Percentiles rank a stretch among this genome's conserved stretches.
Conservation (phyloP, 1,140 invertebrate genomes). For the Oncopodura yosiiana region DNA sequence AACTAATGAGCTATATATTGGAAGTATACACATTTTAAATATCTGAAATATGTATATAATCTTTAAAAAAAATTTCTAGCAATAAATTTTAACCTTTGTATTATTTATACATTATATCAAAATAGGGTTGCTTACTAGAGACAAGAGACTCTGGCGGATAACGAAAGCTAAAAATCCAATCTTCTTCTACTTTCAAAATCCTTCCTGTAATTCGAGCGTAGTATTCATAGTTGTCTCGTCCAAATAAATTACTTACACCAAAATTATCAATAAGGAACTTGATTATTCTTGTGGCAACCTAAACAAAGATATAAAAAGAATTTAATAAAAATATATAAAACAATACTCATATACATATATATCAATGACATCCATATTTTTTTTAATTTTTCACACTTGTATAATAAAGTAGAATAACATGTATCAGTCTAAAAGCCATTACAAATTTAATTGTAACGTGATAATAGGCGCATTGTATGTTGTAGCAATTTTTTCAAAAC, state of each 20-base stretch:
- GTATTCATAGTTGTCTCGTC: slow-evolving; percentile 91
- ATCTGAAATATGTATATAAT: too few relatives aligned
- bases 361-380: neutral
- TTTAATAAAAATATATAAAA: neutral
- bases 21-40: too few relatives aligned
- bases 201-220: slow-evolving; percentile 90
- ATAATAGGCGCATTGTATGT: too few relatives aligned
- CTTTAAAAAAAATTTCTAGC: too few relatives aligned
- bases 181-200: slow-evolving; percentile 80
- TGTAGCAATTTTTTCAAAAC: too few relatives aligned
- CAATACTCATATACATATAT: neutral
- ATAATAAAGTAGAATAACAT: neutral
- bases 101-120: too few relatives aligned
- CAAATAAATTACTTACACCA: slow-evolving; percentile 87
- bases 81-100: too few relatives aligned
- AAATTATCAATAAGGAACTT: slow-evolving; percentile 95
- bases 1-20: too few relatives aligned
- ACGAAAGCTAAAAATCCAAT: slow-evolving; percentile 88
- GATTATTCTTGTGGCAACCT: slow-evolving; percentile 88
- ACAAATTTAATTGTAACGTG: neutral
- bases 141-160: slow-evolving; percentile 71
- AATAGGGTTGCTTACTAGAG: slow-evolving; percentile 52
- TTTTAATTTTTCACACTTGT: too few relatives aligned
- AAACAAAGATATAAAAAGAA: slow-evolving; percentile 19
- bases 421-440: neutral